These are phyloP conservation scores for Porites rus DNA, from an alignment of 92 coral and sea anemone species.

Conservation along the genomic window DNA sequence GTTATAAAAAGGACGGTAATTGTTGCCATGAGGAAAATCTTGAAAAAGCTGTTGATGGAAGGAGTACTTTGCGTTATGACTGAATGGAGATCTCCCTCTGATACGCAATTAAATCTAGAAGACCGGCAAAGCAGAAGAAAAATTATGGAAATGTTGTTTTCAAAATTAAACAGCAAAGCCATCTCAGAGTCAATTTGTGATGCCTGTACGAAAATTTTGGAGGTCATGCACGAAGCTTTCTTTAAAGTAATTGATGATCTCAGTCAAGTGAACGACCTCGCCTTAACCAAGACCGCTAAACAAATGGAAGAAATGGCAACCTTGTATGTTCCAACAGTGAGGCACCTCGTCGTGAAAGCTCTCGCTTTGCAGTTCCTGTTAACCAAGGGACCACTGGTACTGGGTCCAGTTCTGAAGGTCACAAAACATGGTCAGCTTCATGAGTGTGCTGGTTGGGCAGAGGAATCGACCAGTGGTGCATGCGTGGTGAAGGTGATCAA, in stretches of 20 bases:
- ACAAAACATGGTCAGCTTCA: constrained; percentile 53
- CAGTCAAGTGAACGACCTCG: constrained; percentile 17
- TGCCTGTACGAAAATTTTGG: constrained; percentile 35
- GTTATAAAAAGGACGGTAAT: constrained; percentile 27
- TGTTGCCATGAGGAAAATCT: neutral
- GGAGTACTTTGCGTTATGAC: constrained; percentile 25
- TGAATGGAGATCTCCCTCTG: constrained; percentile 24
- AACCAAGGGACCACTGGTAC: constrained; percentile 45
- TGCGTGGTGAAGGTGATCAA: constrained; percentile 51
- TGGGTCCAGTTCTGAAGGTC: constrained; percentile 31
- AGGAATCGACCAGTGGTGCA: constrained; percentile 1
- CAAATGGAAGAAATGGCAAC: constrained; percentile 19
- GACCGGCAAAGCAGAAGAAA: constrained; percentile 54
- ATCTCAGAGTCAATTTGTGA: constrained; percentile 35
- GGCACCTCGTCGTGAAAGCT: constrained; percentile 51
- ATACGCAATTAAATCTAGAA: neutral
- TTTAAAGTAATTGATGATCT: constrained; percentile 36
- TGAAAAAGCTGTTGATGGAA: constrained; percentile 55
- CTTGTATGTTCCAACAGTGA: constrained; percentile 50
- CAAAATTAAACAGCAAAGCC: constrained; percentile 41
- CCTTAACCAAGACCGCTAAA: neutral
- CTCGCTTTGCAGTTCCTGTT: constrained; percentile 53
- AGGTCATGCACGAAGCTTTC: constrained; percentile 29
- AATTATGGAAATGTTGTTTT: constrained; percentile 43
- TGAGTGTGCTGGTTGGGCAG: constrained; percentile 35